A percentile compares a stretch with the other conserved stretches of the same genome.
Evolutionary conservation across 2,113 vertebrate genomes (phyloP).

Genomic region (Axis porcinus): DNA sequence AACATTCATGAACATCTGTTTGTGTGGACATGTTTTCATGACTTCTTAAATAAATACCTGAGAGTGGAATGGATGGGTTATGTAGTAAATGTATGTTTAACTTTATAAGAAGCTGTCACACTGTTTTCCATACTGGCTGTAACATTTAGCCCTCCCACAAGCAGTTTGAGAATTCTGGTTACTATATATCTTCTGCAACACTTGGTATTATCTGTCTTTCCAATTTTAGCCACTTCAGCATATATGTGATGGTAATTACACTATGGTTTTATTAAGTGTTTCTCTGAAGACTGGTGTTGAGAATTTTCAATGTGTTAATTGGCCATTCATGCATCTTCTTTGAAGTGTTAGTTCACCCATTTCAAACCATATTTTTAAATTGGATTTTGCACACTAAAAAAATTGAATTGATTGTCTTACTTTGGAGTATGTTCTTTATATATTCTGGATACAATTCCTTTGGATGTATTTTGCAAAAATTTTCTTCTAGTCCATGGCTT

Average conservation of each 20-base stretch:
- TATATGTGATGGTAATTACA: neutral
- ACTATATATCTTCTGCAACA: neutral
- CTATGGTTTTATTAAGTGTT: neutral
- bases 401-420: neutral
- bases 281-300: neutral
- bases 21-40: neutral
- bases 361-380: neutral
- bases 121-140: neutral
- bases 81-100: neutral
- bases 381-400: neutral
- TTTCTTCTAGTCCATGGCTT: neutral
- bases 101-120: neutral
- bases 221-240: neutral
- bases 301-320: neutral
- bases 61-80: neutral
- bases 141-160: neutral
- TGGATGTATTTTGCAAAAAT: neutral
- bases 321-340: neutral
- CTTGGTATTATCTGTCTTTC: neutral
- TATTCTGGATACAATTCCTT: neutral
- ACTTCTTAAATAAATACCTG: neutral
- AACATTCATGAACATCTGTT: neutral
- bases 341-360: neutral
- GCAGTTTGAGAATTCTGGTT: neutral
- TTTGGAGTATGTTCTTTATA: constrained; percentile 5